Evolutionary conservation across 2,797 vertebrate species (phyloP), one percentile per base, ranked within the genome.

Genomic region (Pipistrellus pygmaeus): DNA sequence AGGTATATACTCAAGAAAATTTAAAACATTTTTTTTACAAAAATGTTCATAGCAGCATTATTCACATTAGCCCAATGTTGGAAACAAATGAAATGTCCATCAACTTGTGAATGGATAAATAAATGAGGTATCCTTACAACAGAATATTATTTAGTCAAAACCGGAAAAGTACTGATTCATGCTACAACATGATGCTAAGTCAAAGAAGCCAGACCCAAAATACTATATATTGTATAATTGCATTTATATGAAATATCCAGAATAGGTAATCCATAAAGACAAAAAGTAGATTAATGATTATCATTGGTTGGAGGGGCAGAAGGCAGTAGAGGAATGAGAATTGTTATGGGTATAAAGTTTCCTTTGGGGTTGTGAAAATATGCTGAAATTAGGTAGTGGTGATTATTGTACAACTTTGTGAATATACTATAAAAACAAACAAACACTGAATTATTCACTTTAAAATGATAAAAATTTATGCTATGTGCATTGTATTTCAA

Each of bases 201-300:
- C 25, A 89, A 92, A 48, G 9, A 76, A 76, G 30, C 23, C 20
- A 71, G 75, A 81, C 5, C 46, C 60, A 14, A 76, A 89, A 76
- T 4, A 85, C 30, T 12, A 25, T 27, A 57, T 21, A 30, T 15
- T 51, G 3, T 44, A 23, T 85, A 69, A 92, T 71, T 76, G 38
- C n/a, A 41, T 69, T 35, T 82, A 44, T 46, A 21, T 73, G 71
- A 83, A 77, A 90, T 72, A 38, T 41, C 46, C 55, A 71, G 21
- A 93, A 93, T 38, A 84, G 55, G 30, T 35, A 78, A 87, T 57
- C 5, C 32, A 60, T 60, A 83, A 62, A 71, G n/a, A 90, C 14
- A 86, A 60, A 83, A 86, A 44, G 55, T 72, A 32, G 46, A 73
- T 48, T 44, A 71, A 64, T 13, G 14, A 48, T 78, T 78, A 18